Percentiles rank a stretch among this genome's conserved stretches.
Conservation (phyloP, 2,797 vertebrate species). For the Sparidentex hasta region DNA sequence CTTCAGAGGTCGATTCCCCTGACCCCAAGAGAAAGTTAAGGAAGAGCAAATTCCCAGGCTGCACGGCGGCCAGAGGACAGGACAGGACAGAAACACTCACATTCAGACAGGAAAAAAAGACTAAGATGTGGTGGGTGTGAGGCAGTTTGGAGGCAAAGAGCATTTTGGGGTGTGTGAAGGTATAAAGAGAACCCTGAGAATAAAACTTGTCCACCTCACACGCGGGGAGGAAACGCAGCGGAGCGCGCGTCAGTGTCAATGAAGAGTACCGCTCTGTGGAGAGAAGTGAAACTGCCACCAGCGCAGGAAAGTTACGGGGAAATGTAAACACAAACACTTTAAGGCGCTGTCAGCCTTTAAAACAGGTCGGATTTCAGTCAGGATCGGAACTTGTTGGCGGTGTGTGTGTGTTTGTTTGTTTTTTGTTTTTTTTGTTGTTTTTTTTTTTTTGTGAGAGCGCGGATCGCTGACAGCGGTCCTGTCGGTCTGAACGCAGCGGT, state of each 20-base stretch:
- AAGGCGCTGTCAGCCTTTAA: constrained; percentile 20
- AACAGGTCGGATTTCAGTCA: neutral
- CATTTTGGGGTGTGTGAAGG: neutral
- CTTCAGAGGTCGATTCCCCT: constrained; percentile 95
- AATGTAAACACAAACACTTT: constrained; percentile 62
- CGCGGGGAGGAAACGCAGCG: constrained; percentile 35
- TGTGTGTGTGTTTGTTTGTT: neutral
- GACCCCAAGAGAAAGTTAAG: constrained; percentile 92
- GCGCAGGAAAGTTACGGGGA: constrained; percentile 67
- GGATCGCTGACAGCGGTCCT: constrained; percentile 30
- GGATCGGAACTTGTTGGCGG: neutral
- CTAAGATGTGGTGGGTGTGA: neutral
- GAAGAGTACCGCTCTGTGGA: constrained; percentile 92
- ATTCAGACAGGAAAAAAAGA: neutral
- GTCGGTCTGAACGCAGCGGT: neutral
- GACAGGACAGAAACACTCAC: neutral
- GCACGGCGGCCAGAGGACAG: constrained; percentile 41
- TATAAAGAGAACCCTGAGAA: constrained; percentile 47
- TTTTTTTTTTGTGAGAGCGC: neutral
- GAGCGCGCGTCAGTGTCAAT: constrained; percentile 73
- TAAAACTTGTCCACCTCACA: constrained; percentile 58
- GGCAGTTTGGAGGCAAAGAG: neutral
- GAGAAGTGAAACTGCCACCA: constrained; percentile 79
- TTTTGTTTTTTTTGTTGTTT: no score
- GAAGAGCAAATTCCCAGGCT: constrained; percentile 88